Evolutionary conservation across 2,888 invertebrate genomes (phyloP), one percentile per base, ranked within the genome.

Genomic region (Scotopteryx bipunctaria): DNA sequence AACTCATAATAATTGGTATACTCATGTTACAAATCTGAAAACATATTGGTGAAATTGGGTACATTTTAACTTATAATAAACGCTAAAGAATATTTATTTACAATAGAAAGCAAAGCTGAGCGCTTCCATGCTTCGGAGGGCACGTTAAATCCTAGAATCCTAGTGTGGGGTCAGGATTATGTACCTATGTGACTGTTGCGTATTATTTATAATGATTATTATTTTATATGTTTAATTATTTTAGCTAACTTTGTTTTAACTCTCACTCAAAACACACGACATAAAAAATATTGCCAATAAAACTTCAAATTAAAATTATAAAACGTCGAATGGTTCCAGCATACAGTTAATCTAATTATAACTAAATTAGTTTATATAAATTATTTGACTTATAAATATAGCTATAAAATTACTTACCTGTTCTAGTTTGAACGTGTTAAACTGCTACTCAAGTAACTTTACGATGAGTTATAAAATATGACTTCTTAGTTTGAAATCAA

Each of bases 291-390:
- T n/a, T 16, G 19, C 11, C 15, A 48, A 42, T 48, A 48, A 48
- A 48, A 27, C 14, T 16, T 9, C 11, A 38, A 19, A 35, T 29
- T 9, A 6, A 43, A 37, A 31, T 36, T 35, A n/a, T 15, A 48
- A 21, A 29, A n/a, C 17, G n/a, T n/a, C n/a, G n/a, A n/a, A n/a
- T n/a, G 25, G 6, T 23, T 16, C 27, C 0, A 19, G 14, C 31
- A 4, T 19, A 37, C 49, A 37, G 42, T 43, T 49, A 49, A 49
- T 37, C 36, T 49, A 49, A 42, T 43, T 49, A 49, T 43, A 42
- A 43, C 36, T 29, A 43, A 49, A 49, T 49, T 36, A 49, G 42
- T 37, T 42, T 16, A 36, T 15, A 23, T 42, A 37, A 31, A 40
- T 47, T 47, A 47, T 29, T 31, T 37, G 42, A 37, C 49, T 23